Evolutionary conservation across 2,113 vertebrate genomes (phyloP).

Genomic region (Noturus placidus): DNA sequence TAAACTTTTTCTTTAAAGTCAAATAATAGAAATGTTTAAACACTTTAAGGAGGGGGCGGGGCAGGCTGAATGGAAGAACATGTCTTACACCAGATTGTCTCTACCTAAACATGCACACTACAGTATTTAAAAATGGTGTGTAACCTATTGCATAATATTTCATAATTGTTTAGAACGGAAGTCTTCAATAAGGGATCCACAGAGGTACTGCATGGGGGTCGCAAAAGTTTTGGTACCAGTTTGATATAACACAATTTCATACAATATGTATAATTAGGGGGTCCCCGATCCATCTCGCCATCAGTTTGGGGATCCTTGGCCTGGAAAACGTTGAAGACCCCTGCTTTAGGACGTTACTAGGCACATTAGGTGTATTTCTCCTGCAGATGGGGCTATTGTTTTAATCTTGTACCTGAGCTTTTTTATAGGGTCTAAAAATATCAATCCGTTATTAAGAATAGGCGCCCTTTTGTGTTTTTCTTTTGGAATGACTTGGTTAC

Average conservation of each 20-base stretch:
- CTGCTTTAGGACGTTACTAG: background rate
- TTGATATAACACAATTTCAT: too few relatives aligned
- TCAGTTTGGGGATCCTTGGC: too few relatives aligned
- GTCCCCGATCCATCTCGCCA: too few relatives aligned
- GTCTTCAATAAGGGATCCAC: too few relatives aligned
- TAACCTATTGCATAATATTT: background rate
- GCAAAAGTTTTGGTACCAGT: too few relatives aligned
- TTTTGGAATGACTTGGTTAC: too few relatives aligned
- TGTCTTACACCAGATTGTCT: background rate
- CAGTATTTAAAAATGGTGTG: background rate
- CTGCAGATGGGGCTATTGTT: constrained; percentile 38
- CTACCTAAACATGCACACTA: background rate
- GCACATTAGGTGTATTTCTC: background rate
- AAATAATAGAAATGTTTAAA: background rate
- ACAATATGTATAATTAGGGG: too few relatives aligned
- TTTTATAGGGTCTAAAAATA: background rate
- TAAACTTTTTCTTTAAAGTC: too few relatives aligned
- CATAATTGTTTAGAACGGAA: background rate
- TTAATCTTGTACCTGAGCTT: background rate
- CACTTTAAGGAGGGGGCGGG: too few relatives aligned
- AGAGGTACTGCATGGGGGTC: too few relatives aligned
- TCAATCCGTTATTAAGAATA: background rate
- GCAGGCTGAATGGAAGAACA: background rate
- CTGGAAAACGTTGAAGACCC: too few relatives aligned
- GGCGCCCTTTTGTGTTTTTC: too few relatives aligned